These are phyloP conservation scores for Acanthosoma haemorrhoidale DNA, from an alignment of 2,888 invertebrate genomes.

Conservation along the genomic window DNA sequence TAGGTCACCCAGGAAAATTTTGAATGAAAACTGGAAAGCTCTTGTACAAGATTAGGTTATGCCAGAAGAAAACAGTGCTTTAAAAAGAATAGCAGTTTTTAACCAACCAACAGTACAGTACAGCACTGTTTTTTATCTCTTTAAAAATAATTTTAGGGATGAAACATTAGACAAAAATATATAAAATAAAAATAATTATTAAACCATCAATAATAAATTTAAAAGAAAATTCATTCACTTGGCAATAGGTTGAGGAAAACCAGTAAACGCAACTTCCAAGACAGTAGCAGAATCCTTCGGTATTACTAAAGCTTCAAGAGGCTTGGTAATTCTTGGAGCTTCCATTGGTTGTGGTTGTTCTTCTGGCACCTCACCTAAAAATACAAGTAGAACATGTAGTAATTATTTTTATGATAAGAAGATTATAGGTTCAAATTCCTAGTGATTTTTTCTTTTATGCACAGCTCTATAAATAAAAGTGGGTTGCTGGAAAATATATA, in stretches of 20 bases:
- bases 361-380: slow-evolving; percentile 42
- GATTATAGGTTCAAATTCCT: not conserved
- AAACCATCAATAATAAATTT: not conserved
- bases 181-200: not conserved
- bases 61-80: too few species aligned
- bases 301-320: slow-evolving; percentile 68
- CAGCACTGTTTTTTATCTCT: too few species aligned
- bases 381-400: not conserved
- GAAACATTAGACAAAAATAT: too few species aligned
- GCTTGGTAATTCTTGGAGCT: slow-evolving; percentile 70
- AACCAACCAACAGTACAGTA: too few species aligned
- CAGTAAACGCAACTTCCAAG: slow-evolving; percentile 66
- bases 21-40: too few species aligned
- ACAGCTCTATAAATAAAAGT: not conserved
- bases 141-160: too few species aligned
- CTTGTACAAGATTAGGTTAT: too few species aligned
- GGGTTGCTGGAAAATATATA: slow-evolving; percentile 5
- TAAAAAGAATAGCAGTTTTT: too few species aligned
- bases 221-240: slow-evolving; percentile 45
- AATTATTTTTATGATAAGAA: not conserved
- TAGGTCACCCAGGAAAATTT: too few species aligned
- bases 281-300: slow-evolving; percentile 63
- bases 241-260: slow-evolving; percentile 64
- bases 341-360: slow-evolving; percentile 52
- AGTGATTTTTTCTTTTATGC: not conserved